Evolutionary conservation across 2,113 vertebrate species (phyloP), one percentile per base, ranked within the genome.

Genomic region (Prinia subflava): DNA sequence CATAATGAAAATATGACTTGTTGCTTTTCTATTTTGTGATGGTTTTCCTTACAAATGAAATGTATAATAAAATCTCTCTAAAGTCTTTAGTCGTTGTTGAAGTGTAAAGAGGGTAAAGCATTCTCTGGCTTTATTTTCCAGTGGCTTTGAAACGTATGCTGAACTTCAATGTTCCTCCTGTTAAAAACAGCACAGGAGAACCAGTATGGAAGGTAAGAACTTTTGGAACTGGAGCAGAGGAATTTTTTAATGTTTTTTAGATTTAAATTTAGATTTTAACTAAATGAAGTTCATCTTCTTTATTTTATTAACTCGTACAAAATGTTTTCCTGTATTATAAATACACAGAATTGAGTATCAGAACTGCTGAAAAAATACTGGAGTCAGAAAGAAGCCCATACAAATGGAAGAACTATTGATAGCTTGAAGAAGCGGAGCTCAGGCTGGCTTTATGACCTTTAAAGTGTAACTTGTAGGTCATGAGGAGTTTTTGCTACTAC

Each of bases 61-160:
- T 2, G 0, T 46, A 2, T 65, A 28, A 17, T 78, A 46, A 85
- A 87, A 52, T 33, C 15, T 23, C 69, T 42, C 14, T 57, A 3
- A 27, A 39, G 19, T 60, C 14, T 89, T 88, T 56, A 55, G 27
- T 81, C 11, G 1, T 56, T 71, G 47, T 35, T 67, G 13, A 89
- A 83, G 8, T 47, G 64, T 41, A 15, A 90, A 78, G 65, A 75
- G 35, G 89, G n/a, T 95, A 82, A 91, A 78, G 44, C 18, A 24
- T 94, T 60, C 46, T 15, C 94, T 35, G 89, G 31, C 35, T 94
- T 79, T 96, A 44, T 79, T 97, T 96, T 97, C 52, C 94, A 99
- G 99, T 98, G 94, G 99, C 99, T 95, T 97, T 99, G 97, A 99
- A 98, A 97, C 98, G 99, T 74, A 99, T 99, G 99, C 95, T 99